Evolutionary conservation across 2,797 vertebrate genomes (phyloP).

Genomic region (Anguilla megastoma): DNA sequence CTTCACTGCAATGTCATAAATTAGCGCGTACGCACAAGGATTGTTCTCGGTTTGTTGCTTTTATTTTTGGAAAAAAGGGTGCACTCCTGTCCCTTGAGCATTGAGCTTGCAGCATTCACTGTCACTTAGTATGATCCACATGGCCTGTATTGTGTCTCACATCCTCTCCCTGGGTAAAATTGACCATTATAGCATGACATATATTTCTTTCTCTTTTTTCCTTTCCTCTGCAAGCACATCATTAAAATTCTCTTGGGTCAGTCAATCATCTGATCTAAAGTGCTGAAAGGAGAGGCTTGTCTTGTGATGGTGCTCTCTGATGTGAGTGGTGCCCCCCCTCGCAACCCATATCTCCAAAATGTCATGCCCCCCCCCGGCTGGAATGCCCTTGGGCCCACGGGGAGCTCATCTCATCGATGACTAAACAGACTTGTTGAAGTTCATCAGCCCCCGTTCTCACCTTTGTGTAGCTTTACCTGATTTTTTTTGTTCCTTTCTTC

Average conservation of each 20-base stretch:
- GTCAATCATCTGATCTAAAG: conserved; percentile 14
- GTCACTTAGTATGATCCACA: background rate
- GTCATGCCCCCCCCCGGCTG: background rate
- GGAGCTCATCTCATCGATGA: conserved; percentile 12
- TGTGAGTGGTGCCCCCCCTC: background rate
- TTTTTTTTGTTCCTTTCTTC: background rate
- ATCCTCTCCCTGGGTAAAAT: background rate
- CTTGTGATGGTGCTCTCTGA: background rate
- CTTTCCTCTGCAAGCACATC: conserved; percentile 18
- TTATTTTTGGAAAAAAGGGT: background rate
- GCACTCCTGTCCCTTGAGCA: too few relatives aligned
- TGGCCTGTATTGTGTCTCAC: conserved; percentile 57
- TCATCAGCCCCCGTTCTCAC: conserved; percentile 13
- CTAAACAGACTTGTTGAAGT: conserved; percentile 10
- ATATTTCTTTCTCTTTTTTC: background rate
- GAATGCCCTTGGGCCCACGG: background rate
- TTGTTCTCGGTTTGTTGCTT: background rate
- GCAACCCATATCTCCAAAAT: background rate
- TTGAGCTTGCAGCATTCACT: background rate
- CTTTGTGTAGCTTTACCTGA: background rate
- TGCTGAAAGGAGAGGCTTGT: conserved; percentile 9
- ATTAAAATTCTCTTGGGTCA: conserved; percentile 2
- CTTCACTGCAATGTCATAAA: background rate
- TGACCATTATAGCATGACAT: conserved; percentile 9
- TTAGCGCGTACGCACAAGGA: background rate